Conservation (phyloP, 2,888 invertebrate species). For the Hyppa rectilinea region DNA sequence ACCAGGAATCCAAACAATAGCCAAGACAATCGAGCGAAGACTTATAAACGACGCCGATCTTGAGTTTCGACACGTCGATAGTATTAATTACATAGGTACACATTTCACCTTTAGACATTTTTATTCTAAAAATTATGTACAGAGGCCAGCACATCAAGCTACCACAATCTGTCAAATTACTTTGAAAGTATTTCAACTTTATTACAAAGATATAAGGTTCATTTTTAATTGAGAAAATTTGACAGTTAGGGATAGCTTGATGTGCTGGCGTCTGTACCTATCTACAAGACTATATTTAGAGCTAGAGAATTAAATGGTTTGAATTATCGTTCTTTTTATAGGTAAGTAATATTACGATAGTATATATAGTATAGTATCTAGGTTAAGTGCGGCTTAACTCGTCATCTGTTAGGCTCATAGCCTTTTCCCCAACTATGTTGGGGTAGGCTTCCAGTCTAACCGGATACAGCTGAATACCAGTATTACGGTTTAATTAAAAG, state of each 20-base stretch:
- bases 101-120: conserved; percentile 33
- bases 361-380: too few relatives aligned
- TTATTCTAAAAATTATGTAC: neutral
- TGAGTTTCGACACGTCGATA: conserved; percentile 68
- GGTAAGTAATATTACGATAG: neutral
- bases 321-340: neutral
- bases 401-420: neutral
- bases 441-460: neutral
- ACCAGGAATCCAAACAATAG: conserved; percentile 72
- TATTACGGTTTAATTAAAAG: conserved; percentile 2
- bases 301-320: neutral
- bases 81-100: conserved; percentile 63
- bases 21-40: conserved; percentile 72
- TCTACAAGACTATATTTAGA: too few relatives aligned
- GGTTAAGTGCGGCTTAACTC: neutral
- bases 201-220: too few relatives aligned
- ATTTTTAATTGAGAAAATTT: too few relatives aligned
- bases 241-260: too few relatives aligned
- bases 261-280: too few relatives aligned
- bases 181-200: too few relatives aligned
- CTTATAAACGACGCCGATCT: conserved; percentile 71
- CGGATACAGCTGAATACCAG: neutral
- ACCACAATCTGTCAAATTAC: too few relatives aligned
- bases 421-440: neutral
- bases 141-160: too few relatives aligned